Evolutionary conservation across 2,888 invertebrate genomes (phyloP).

Genomic region (Bombylius discolor): DNA sequence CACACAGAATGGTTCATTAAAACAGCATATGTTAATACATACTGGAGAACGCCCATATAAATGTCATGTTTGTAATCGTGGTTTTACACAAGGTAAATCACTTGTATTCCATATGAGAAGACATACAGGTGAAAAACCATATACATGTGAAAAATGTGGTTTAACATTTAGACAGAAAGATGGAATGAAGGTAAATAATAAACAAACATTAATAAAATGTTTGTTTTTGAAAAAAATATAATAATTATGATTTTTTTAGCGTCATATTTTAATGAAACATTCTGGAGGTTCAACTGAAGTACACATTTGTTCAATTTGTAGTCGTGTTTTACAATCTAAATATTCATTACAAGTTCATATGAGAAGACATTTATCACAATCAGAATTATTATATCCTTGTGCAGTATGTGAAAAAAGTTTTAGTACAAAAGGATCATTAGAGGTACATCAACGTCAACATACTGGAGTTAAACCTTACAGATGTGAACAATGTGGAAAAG

Average conservation of each 20-base stretch:
- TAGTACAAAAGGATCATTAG: slow-evolving; percentile 10
- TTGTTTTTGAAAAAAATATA: not conserved
- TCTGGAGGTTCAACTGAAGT: slow-evolving; percentile 12
- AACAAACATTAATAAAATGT: too few species aligned
- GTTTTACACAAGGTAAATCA: slow-evolving; percentile 29
- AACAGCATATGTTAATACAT: slow-evolving; percentile 28
- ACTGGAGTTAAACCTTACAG: slow-evolving; percentile 14
- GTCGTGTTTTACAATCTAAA: slow-evolving; percentile 20
- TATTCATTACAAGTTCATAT: slow-evolving; percentile 21
- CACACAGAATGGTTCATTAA: slow-evolving; percentile 27
- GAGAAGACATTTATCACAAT: slow-evolving; percentile 21
- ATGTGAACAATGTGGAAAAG: slow-evolving; percentile 11
- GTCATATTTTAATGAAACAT: slow-evolving; percentile 23
- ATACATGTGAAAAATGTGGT: slow-evolving; percentile 25
- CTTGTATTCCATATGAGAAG: slow-evolving; percentile 27
- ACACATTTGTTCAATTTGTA: slow-evolving; percentile 22
- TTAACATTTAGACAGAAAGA: slow-evolving; percentile 27
- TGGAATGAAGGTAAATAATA: slow-evolving; percentile 22
- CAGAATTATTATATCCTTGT: slow-evolving; percentile 33
- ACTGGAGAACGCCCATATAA: slow-evolving; percentile 27
- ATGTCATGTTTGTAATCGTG: slow-evolving; percentile 24
- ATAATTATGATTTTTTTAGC: slow-evolving; percentile 11
- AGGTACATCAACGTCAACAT: slow-evolving; percentile 10
- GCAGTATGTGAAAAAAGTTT: slow-evolving; percentile 13
- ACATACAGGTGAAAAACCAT: slow-evolving; percentile 29